These are phyloP conservation scores for Pyxicephalus adspersus DNA, from an alignment of 2,113 vertebrate genomes.

Conservation along the genomic window DNA sequence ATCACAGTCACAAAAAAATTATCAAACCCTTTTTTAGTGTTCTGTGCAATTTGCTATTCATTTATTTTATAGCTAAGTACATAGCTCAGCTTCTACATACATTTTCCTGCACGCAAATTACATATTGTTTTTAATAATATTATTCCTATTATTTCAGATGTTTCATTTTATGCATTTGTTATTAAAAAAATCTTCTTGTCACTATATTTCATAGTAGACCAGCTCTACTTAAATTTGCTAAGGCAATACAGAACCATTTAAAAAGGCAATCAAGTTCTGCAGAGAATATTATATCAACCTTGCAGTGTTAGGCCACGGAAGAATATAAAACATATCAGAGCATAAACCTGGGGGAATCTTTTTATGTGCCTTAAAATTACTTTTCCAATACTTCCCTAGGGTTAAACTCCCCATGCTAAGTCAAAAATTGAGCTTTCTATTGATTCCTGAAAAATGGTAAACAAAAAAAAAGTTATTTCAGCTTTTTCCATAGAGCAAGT, in stretches of 20 bases:
- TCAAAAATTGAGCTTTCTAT: conserved; percentile 37
- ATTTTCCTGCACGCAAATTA: too few relatives aligned
- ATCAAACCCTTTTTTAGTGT: too few relatives aligned
- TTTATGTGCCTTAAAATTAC: conserved; percentile 37
- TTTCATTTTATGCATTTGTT: neutral
- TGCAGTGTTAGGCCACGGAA: conserved; percentile 29
- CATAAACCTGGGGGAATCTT: conserved; percentile 34
- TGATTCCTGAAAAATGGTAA: conserved; percentile 44
- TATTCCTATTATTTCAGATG: neutral
- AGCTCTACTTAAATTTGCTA: conserved; percentile 16
- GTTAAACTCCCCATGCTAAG: conserved; percentile 27
- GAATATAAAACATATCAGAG: conserved; percentile 42
- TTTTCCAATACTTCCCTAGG: conserved; percentile 39
- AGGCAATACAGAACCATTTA: conserved; percentile 40
- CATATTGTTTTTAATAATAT: neutral
- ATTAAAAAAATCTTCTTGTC: neutral
- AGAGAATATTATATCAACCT: conserved; percentile 40
- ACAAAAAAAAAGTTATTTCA: conserved; percentile 34
- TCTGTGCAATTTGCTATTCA: too few relatives aligned
- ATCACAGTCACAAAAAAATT: too few relatives aligned
- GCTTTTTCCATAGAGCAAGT: conserved; percentile 43
- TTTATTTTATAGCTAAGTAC: too few relatives aligned
- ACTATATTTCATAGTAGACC: conserved; percentile 17
- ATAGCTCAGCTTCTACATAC: too few relatives aligned
- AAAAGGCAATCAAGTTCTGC: conserved; percentile 38